phyloP scores from a whole-genome alignment of 2,797 vertebrate genomes.

The Rhinichthys osculus region DNA sequence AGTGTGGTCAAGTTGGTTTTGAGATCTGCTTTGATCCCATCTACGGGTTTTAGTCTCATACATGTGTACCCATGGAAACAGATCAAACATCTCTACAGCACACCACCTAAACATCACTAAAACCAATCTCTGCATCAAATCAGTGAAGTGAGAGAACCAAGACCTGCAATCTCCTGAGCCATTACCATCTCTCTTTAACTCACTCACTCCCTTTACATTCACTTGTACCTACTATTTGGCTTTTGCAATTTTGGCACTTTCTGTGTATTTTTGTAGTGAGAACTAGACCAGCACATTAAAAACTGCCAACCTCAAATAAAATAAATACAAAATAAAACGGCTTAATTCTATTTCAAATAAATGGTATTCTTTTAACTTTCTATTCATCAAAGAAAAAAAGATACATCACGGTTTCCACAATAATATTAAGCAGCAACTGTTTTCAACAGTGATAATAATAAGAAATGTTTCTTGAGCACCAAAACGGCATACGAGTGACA shows the following conservation, averaged over 20 bases:
- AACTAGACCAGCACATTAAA: neutral
- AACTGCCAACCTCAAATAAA: neutral
- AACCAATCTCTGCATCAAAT: conserved; percentile 33
- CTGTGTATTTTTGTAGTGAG: neutral
- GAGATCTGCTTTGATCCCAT: conserved; percentile 43
- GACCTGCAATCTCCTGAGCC: conserved; percentile 34
- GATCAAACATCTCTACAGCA: conserved; percentile 26
- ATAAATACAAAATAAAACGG: neutral
- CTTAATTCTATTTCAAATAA: neutral
- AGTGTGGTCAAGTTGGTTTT: conserved; percentile 40
- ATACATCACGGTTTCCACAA: neutral
- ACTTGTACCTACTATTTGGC: conserved; percentile 14
- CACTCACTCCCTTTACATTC: conserved; percentile 9
- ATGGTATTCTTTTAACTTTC: neutral
- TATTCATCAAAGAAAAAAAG: neutral
- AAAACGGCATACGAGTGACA: neutral
- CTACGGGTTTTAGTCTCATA: conserved; percentile 10
- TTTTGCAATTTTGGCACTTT: conserved; percentile 1
- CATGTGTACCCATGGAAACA: conserved; percentile 42
- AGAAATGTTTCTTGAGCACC: neutral
- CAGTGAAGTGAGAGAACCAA: neutral
- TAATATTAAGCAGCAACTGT: neutral
- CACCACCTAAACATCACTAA: conserved; percentile 34
- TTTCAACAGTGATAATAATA: neutral
- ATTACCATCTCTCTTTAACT: conserved; percentile 33